Base-by-base conservation (phyloP, 53 echinoderm and acorn worm species). In the Echinometra lucunter region DNA sequence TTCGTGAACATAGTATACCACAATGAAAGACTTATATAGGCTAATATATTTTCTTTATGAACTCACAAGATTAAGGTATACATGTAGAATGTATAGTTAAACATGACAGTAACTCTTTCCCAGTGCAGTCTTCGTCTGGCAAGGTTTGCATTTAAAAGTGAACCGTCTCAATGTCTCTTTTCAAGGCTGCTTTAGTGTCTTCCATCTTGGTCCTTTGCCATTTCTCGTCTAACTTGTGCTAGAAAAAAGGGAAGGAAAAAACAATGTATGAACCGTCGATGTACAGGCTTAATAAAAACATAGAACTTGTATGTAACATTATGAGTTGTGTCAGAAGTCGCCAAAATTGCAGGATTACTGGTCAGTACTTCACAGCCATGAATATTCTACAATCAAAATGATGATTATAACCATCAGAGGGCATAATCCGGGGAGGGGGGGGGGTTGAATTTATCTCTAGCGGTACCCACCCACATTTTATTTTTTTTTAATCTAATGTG, bases 161-260 rank as follows among this genome's bases (percentile, higher is more conserved):
- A 18, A 2, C 9, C 25, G 28, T 27, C n/a, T 17, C 16, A 85
- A 85, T 85, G 49, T 30, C 21, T 44, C 21, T 8, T 53, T n/a
- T 49, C n/a, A 27, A 23, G 21, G 6, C 47, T 47, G 2, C 12
- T 16, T 85, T 53, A 47, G 12, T 49, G 45, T 85, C 49, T 9
- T 30, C n/a, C 85, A 85, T 49, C 27, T 85, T n/a, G 34, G 49
- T 85, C 85, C 11, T 47, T 85, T 85, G 27, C 85, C 85, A 85
- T 49, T 5, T 85, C 85, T 49, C 85, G 47, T 47, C 6, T 53
- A 13, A 85, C 28, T 85, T 85, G 85, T 49, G 85, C 85, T 85
- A 49, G 1, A 49, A 49, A n/a, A 85, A 47, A 85, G 9, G 28
- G n/a, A 23, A 83, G 4, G 9, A 49, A 49, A 49, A 9, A 49